phyloP scores from a whole-genome alignment of 2,888 invertebrate genomes.

The Chironomus tentans region DNA sequence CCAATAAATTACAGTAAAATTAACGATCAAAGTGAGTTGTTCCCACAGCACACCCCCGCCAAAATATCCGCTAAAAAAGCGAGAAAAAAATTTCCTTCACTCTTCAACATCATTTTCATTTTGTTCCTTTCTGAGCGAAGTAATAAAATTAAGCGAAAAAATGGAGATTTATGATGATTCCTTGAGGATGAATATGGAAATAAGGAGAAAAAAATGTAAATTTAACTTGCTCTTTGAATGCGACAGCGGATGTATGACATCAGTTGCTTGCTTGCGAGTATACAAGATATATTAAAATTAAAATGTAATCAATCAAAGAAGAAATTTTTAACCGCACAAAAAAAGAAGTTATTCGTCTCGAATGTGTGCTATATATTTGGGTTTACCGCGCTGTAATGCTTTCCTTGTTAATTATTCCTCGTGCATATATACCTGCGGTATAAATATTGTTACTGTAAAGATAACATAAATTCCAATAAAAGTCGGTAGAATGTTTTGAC shows the following conservation, averaged over 20 bases:
- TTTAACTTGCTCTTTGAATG: not conserved
- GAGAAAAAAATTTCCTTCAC: not conserved
- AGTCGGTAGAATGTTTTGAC: too few species aligned
- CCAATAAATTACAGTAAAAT: too few species aligned
- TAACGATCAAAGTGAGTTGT: too few species aligned
- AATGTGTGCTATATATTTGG: not conserved
- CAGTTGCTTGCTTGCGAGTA: not conserved
- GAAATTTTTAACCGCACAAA: not conserved
- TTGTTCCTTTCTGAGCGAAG: not conserved
- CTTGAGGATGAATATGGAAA: conserved; percentile 9
- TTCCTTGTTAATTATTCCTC: not conserved
- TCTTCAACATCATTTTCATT: not conserved
- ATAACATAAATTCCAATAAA: too few species aligned
- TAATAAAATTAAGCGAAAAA: conserved; percentile 20
- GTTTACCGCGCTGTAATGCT: not conserved
- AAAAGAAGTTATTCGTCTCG: too few species aligned
- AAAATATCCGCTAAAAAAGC: too few species aligned
- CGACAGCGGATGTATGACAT: conserved; percentile 10
- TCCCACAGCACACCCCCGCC: not conserved
- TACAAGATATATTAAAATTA: conserved; percentile 18
- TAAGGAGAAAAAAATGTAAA: not conserved
- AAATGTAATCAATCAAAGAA: conserved; percentile 26
- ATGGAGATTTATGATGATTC: conserved; percentile 27
- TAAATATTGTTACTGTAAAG: too few species aligned
- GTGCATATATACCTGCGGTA: too few species aligned